These are phyloP conservation scores for Cololabis saira DNA, from an alignment of 2,113 vertebrate species.

Conservation along the genomic window DNA sequence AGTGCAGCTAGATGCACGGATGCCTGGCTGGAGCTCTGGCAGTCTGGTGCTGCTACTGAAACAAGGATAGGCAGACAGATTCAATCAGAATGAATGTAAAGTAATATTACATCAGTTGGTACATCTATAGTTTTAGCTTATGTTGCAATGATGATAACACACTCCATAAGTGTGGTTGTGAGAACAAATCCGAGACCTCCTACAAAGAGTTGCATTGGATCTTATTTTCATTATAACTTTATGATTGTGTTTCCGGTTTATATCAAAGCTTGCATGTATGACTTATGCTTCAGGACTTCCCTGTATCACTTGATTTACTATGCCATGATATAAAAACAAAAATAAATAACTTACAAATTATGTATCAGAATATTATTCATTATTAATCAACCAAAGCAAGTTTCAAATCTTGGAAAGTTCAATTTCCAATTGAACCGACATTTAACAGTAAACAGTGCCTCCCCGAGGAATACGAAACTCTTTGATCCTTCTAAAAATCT, in stretches of 20 bases:
- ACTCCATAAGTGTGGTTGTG: too few relatives aligned
- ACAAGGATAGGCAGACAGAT: too few relatives aligned
- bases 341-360: conserved; percentile 20
- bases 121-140: too few relatives aligned
- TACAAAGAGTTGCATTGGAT: not conserved
- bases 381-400: not conserved
- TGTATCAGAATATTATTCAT: conserved; percentile 1
- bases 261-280: conserved; percentile 7
- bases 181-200: too few relatives aligned
- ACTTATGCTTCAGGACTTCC: not conserved
- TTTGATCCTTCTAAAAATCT: conserved; percentile 25
- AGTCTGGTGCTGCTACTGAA: too few relatives aligned
- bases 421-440: conserved; percentile 11
- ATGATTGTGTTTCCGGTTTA: conserved; percentile 6
- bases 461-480: not conserved
- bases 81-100: too few relatives aligned
- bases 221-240: not conserved
- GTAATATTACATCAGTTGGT: too few relatives aligned
- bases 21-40: too few relatives aligned
- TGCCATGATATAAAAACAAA: not conserved
- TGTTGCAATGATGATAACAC: too few relatives aligned
- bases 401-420: conserved; percentile 12
- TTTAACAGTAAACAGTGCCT: conserved; percentile 25
- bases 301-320: conserved; percentile 2
- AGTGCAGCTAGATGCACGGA: too few relatives aligned